Evolutionary conservation across 2,888 invertebrate genomes (phyloP).

Genomic region (Drosophila macrothrix): DNA sequence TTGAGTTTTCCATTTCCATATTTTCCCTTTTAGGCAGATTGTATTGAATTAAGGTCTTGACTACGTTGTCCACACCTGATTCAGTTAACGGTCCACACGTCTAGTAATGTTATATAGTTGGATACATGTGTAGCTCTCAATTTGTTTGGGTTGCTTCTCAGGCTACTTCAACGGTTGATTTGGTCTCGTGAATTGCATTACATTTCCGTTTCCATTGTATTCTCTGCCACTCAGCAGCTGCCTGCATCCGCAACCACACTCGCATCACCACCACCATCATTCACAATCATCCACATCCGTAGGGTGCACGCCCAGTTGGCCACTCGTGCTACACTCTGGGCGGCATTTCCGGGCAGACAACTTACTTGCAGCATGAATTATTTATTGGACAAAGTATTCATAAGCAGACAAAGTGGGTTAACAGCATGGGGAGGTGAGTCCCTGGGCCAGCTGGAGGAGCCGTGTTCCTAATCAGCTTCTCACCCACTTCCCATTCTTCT

Average conservation of each 20-base stretch:
- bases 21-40: neutral
- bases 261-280: constrained; percentile 34
- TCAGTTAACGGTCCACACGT: neutral
- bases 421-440: neutral
- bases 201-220: constrained; percentile 51
- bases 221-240: neutral
- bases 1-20: neutral
- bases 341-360: constrained; percentile 69
- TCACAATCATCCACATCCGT: constrained; percentile 49
- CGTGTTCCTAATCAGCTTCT: constrained; percentile 30
- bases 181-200: constrained; percentile 67
- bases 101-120: neutral
- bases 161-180: constrained; percentile 66
- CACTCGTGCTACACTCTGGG: constrained; percentile 42
- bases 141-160: constrained; percentile 18
- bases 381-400: constrained; percentile 76
- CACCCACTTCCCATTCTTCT: neutral
- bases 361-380: constrained; percentile 72
- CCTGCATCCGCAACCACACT: constrained; percentile 57
- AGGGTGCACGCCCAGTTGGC: constrained; percentile 34
- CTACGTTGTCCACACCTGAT: constrained; percentile 8
- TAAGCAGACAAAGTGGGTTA: constrained; percentile 50
- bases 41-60: constrained; percentile 12
- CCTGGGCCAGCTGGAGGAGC: neutral
- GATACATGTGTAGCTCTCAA: constrained; percentile 31